A percentile compares a stretch with the other conserved stretches of the same genome.
Conservation (phyloP, 1,140 invertebrate species). For the Atta texana region DNA sequence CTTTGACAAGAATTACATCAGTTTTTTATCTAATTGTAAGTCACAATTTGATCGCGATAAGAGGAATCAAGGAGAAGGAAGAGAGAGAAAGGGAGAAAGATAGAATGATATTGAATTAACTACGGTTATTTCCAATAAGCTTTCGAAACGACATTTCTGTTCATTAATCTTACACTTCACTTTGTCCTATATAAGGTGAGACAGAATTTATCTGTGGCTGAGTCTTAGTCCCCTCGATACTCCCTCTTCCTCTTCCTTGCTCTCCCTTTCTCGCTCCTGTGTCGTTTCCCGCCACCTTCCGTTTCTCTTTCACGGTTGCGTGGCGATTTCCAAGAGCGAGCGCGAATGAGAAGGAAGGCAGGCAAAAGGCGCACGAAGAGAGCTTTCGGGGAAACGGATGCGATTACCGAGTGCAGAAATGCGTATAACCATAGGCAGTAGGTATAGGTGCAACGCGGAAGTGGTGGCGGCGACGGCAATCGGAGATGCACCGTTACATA, state of each 20-base stretch:
- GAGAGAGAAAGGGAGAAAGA: not conserved
- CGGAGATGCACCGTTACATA: constrained; percentile 23
- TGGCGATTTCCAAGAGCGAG: constrained; percentile 46
- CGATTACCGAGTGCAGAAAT: constrained; percentile 65
- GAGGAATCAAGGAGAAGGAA: not conserved
- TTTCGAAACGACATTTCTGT: constrained; percentile 16
- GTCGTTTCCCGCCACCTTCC: constrained; percentile 32
- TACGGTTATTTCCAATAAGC: constrained; percentile 8
- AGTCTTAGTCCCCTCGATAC: not conserved
- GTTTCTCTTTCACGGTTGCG: constrained; percentile 55
- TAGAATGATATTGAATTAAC: constrained; percentile 29
- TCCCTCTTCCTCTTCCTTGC: not conserved
- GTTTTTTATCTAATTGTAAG: not conserved
- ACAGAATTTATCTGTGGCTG: constrained; percentile 29
- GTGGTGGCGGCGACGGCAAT: not conserved
- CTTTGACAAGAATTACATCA: not conserved
- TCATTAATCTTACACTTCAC: constrained; percentile 28
- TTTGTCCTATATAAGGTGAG: constrained; percentile 22
- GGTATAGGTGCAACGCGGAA: constrained; percentile 54
- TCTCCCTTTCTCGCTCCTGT: constrained; percentile 28
- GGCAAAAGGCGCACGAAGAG: constrained; percentile 21
- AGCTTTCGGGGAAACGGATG: constrained; percentile 59
- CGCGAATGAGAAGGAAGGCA: constrained; percentile 27
- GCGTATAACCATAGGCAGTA: constrained; percentile 62
- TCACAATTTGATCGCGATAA: not conserved